A percentile compares a stretch with the other conserved stretches of the same genome.
These are phyloP conservation scores for Drosophila basisetae DNA, from an alignment of 2,888 invertebrate genomes.

Conservation along the genomic window DNA sequence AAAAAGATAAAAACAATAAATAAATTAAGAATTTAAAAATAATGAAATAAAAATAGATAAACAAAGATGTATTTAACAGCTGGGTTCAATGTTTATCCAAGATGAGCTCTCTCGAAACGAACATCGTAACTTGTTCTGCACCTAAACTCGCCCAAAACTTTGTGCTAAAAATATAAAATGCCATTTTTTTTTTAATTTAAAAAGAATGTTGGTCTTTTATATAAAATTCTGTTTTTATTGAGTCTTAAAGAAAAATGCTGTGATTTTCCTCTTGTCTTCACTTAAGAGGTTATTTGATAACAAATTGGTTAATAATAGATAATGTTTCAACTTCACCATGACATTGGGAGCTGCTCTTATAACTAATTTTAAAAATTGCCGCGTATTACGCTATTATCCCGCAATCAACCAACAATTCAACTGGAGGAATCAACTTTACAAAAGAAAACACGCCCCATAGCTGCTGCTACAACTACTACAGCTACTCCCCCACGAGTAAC, in stretches of 20 bases:
- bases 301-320: conserved; percentile 6
- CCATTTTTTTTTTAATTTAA: neutral
- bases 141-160: neutral
- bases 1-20: neutral
- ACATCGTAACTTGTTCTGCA: neutral
- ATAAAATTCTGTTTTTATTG: neutral
- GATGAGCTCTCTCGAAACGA: neutral
- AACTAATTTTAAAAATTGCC: conserved; percentile 75
- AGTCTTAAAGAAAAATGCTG: neutral
- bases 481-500: conserved; percentile 30
- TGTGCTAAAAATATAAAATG: neutral
- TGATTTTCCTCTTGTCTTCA: neutral
- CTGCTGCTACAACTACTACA: neutral
- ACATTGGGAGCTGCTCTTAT: conserved; percentile 37
- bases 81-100: too few species aligned
- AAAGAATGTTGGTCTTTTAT: neutral
- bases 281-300: neutral
- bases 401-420: conserved; percentile 21
- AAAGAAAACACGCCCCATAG: conserved; percentile 54
- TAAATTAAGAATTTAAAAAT: neutral
- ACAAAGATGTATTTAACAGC: neutral
- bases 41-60: neutral
- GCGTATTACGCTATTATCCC: conserved; percentile 61
- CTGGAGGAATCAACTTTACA: conserved; percentile 24
- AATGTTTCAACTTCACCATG: neutral